Evolutionary conservation across 2,797 vertebrate species (phyloP).

Genomic region (Microtus californicus): DNA sequence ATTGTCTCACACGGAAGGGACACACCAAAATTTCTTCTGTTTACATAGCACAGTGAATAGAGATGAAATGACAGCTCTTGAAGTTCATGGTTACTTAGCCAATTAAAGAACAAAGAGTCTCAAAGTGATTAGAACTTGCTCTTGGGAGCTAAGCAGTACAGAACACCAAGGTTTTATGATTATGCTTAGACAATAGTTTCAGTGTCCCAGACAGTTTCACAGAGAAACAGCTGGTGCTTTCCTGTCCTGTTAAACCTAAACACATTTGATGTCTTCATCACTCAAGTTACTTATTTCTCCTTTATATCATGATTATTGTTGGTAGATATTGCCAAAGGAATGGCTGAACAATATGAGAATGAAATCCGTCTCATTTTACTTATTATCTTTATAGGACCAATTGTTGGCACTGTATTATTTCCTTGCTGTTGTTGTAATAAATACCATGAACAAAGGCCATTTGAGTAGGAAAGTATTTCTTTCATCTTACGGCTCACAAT

Average conservation of each 20-base stretch:
- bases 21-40: background rate
- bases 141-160: background rate
- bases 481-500: background rate
- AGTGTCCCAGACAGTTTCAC: background rate
- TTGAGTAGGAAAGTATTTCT: background rate
- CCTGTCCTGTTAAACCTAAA: background rate
- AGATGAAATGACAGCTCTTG: background rate
- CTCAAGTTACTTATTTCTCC: background rate
- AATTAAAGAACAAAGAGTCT: constrained; percentile 21
- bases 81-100: background rate
- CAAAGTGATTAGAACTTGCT: background rate
- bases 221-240: background rate
- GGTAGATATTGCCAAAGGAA: background rate
- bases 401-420: background rate
- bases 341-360: background rate
- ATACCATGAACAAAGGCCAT: background rate
- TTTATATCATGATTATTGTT: background rate
- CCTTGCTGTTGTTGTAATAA: background rate
- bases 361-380: background rate
- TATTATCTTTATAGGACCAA: background rate
- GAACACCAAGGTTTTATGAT: background rate
- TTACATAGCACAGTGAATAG: background rate
- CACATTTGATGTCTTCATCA: background rate
- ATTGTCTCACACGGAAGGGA: background rate
- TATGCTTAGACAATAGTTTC: background rate